Percentiles rank a stretch among this genome's conserved stretches.
phyloP scores from a whole-genome alignment of 2,113 vertebrate genomes.

The Trinectes maculatus region DNA sequence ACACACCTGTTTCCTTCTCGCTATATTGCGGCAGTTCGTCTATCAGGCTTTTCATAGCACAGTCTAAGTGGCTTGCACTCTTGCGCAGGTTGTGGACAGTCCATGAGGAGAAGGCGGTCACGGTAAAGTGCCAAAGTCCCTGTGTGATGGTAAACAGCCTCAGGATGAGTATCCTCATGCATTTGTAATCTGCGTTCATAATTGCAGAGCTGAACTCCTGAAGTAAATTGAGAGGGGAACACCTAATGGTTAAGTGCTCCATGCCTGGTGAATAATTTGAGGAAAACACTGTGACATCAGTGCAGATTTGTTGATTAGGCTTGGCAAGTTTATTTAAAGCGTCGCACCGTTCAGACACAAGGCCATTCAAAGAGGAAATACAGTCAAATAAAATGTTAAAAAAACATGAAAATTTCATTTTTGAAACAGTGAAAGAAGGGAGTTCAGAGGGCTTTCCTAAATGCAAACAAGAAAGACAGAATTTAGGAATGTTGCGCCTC shows the following conservation, averaged over 20 bases:
- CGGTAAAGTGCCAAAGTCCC: neutral
- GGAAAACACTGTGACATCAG: conserved; percentile 16
- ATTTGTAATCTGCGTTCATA: conserved; percentile 37
- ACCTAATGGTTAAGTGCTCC: conserved; percentile 22
- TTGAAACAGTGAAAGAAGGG: too few species aligned
- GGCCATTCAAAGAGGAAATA: neutral
- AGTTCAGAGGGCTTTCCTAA: neutral
- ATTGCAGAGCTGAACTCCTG: conserved; percentile 27
- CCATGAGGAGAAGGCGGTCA: neutral
- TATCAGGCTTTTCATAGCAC: neutral
- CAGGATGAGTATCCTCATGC: conserved; percentile 13
- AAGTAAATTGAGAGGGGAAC: conserved; percentile 32
- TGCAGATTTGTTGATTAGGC: conserved; percentile 23
- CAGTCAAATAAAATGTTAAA: neutral
- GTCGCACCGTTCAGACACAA: too few species aligned
- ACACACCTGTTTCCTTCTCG: neutral
- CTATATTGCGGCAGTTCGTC: neutral
- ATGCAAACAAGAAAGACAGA: neutral
- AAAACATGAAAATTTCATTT: neutral
- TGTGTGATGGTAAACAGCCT: conserved; percentile 11
- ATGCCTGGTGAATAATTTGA: conserved; percentile 29
- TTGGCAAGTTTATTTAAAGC: neutral
- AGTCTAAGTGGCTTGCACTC: neutral
- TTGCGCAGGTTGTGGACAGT: neutral
- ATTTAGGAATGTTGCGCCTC: too few species aligned